Evolutionary conservation across 2,113 vertebrate species (phyloP), one percentile per base, ranked within the genome.

Genomic region (Siniperca chuatsi): DNA sequence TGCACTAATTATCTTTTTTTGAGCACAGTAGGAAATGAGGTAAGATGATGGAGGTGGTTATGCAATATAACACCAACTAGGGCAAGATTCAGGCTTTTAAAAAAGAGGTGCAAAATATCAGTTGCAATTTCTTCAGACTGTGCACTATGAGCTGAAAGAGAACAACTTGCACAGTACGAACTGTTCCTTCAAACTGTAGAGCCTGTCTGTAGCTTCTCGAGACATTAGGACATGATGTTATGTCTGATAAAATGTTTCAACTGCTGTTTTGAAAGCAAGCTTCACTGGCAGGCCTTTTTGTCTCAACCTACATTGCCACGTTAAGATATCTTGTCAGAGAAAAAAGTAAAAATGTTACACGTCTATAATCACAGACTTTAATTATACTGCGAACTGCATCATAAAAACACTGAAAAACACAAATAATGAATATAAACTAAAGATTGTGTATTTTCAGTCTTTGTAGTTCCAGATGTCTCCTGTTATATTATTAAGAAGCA

Each of bases 1-100:
- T 87, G 60, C 73, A 72, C 82, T 94, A 90, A 94, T 94, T 86
- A 86, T 87, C 75, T 79, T 80, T 37, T 91, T 83, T 74, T 69
- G n/a, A 62, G 21, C 67, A 57, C 50, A 57, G 61, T 48, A 42
- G 72, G 68, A 73, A 75, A 69, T 57, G n/a, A 64, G 72, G 46
- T 69, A 46, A 58, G 55, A 83, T 29, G 12, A 55, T 2, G 20
- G 25, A 62, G n/a, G 48, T 16, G 29, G 40, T 82, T 82, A 80
- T 37, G 71, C 78, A 75, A 75, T 60, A 15, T 25, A 74, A 37
- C 69, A 67, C 13, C 25, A 72, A 54, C 35, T 29, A 52, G n/a
- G 66, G 6, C 29, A 46, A 62, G n/a, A 72, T 40, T 71, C 18
- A 1, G 42, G 40, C 58, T 65, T 75, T 37, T 35, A 48, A 76